Evolutionary conservation across 2,113 vertebrate species (phyloP).

Genomic region (Columbina picui): DNA sequence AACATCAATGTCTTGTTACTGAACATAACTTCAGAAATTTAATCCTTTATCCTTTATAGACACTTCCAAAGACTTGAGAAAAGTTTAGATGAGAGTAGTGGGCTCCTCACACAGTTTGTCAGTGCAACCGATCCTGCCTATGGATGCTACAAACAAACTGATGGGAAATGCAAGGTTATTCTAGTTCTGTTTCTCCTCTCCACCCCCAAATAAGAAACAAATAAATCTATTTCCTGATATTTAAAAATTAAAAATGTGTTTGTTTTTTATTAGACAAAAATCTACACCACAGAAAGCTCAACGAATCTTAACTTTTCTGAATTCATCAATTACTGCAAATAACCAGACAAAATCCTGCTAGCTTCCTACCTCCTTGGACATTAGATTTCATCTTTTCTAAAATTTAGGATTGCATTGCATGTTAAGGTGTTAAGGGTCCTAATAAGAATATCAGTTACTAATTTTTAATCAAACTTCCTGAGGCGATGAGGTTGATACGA

Average conservation of each 20-base stretch:
- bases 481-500: accelerated
- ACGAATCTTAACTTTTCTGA: neutral
- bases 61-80: neutral
- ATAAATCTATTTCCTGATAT: neutral
- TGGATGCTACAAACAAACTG: neutral
- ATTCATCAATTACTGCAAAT: neutral
- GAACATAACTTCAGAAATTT: neutral
- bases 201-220: neutral
- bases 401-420: neutral
- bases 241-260: neutral
- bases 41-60: neutral
- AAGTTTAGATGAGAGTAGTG: neutral
- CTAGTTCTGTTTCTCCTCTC: neutral
- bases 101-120: neutral
- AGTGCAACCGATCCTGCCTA: neutral
- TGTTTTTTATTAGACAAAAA: neutral
- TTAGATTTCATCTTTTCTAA: neutral
- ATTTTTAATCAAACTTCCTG: neutral
- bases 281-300: neutral
- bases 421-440: neutral
- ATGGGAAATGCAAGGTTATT: neutral
- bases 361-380: neutral
- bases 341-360: neutral
- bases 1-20: neutral
- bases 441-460: neutral